These are phyloP conservation scores for Actinernus sp. DNA, from an alignment of 92 coral and sea anemone genomes.

Conservation along the genomic window DNA sequence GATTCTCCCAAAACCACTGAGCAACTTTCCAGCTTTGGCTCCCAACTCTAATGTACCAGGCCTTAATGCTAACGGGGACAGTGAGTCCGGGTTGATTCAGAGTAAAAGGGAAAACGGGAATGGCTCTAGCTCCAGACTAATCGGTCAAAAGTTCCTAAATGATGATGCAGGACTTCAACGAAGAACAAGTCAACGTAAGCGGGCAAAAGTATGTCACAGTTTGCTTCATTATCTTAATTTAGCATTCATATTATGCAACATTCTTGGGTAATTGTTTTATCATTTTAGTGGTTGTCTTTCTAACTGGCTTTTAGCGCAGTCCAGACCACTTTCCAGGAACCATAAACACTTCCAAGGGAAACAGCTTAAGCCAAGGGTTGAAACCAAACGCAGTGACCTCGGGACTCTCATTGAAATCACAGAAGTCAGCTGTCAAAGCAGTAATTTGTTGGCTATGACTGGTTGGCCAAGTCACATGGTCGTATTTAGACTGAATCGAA, in stretches of 20 bases:
- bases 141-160: conserved; percentile 61
- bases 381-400: conserved; percentile 28
- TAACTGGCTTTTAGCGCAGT: neutral
- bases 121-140: conserved; percentile 6
- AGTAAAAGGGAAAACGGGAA: conserved; percentile 31
- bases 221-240: conserved; percentile 76
- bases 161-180: conserved; percentile 70
- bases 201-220: conserved; percentile 96
- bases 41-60: conserved; percentile 81
- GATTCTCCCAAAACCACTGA: conserved; percentile 85
- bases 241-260: conserved; percentile 85
- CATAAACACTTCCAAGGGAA: conserved; percentile 1
- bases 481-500: no score
- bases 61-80: conserved; percentile 76
- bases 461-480: conserved; percentile 76
- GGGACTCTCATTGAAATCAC: conserved; percentile 11
- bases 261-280: conserved; percentile 70
- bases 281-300: conserved; percentile 1
- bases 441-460: conserved; percentile 34
- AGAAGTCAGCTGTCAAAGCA: conserved; percentile 63
- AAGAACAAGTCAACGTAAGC: conserved; percentile 97
- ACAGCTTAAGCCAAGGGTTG: conserved; percentile 23
- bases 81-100: neutral
- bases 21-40: conserved; percentile 74
- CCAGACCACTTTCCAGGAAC: conserved; percentile 35